Evolutionary conservation across 2,888 invertebrate genomes (phyloP), one percentile per base, ranked within the genome.

Genomic region (Teleiodes luculella): DNA sequence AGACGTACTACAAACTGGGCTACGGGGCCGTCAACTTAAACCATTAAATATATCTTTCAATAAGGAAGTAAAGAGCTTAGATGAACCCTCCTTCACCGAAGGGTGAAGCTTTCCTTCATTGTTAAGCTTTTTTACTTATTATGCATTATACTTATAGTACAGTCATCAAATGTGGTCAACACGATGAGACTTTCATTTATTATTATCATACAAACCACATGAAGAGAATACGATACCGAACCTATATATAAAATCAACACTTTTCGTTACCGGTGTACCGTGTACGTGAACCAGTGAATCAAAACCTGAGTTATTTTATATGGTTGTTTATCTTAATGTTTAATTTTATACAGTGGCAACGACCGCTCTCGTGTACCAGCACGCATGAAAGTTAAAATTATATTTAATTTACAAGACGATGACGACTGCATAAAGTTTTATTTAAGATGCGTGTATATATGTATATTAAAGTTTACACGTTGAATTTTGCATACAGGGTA

Each of bases 271-370:
- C 48, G 53, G 59, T 62, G 64, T 66, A 66, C 57, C 48, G 53
- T 58, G 61, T 64, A 65, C 62, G 61, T 62, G 57, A 60, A 58
- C 68, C 76, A 64, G 70, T 76, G 80, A 78, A 85, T 86, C 80
- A 85, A 78, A 84, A 75, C 71, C 66, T 62, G 74, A 68, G 75
- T 78, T 78, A 81, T 83, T 83, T 84, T 81, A 85, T 81, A 83
- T 74, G 74, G 68, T 62, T 86, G 86, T 87, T 85, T 86, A 79
- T 86, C 82, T 83, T 80, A 83, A 81, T 77, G 87, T 85, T 83
- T 87, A 86, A 87, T 84, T 87, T 84, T 86, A 86, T 77, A 79
- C 80, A 68, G 72, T 73, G 86, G 66, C 88, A 85, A 85, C 78
- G 88, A 86, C 80, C 87, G 68, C 56, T 59, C 60, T 43, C 59